A percentile compares a stretch with the other conserved stretches of the same genome.
phyloP scores from a whole-genome alignment of 1,140 invertebrate genomes.

The Drosophila cardini region DNA sequence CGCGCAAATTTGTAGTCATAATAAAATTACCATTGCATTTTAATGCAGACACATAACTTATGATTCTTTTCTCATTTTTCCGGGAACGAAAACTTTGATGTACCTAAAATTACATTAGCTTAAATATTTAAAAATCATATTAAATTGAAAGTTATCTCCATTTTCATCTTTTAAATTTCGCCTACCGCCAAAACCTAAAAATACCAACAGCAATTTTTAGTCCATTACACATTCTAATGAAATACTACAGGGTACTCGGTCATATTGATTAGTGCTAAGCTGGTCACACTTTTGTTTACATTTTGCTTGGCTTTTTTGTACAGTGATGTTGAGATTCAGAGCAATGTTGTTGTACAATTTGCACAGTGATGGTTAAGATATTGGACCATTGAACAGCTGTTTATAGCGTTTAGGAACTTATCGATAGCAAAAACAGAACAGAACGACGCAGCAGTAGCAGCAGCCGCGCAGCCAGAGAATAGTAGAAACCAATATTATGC shows the following conservation, averaged over 20 bases:
- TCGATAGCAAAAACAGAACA: conserved; percentile 40
- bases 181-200: neutral
- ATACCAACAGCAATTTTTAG: neutral
- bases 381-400: conserved; percentile 31
- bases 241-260: neutral
- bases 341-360: conserved; percentile 24
- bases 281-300: conserved; percentile 43
- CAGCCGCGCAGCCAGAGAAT: conserved; percentile 32
- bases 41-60: too few relatives aligned
- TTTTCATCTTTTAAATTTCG: too few relatives aligned
- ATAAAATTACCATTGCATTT: too few relatives aligned
- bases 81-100: too few relatives aligned
- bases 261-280: neutral
- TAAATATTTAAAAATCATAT: too few relatives aligned
- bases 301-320: conserved; percentile 20
- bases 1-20: too few relatives aligned
- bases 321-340: conserved; percentile 23
- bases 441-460: conserved; percentile 45
- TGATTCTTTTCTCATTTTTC: too few relatives aligned
- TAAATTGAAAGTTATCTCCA: too few relatives aligned
- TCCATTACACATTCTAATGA: neutral
- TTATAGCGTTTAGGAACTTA: conserved; percentile 20
- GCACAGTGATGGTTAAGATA: conserved; percentile 28
- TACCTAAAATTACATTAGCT: too few relatives aligned
- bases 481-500: conserved; percentile 47